Evolutionary conservation across 2,797 vertebrate genomes (phyloP).

Genomic region (Tinamus major): DNA sequence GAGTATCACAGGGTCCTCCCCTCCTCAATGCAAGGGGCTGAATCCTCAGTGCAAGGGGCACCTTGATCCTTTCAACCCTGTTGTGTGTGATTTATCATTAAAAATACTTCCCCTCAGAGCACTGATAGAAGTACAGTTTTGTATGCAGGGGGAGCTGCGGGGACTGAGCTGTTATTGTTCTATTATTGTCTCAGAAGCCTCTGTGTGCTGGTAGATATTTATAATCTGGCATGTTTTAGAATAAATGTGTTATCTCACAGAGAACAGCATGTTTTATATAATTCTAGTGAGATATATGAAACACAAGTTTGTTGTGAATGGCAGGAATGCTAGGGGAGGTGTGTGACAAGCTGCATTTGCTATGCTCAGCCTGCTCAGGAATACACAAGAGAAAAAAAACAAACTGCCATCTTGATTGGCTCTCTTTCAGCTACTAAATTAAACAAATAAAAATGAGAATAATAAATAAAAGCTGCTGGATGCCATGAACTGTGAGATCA

Average conservation of each 20-base stretch:
- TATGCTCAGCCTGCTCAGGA: not conserved
- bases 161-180: not conserved
- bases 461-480: constrained; percentile 29
- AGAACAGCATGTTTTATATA: constrained; percentile 50
- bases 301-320: not conserved
- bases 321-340: not conserved
- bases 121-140: not conserved
- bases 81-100: constrained; percentile 12
- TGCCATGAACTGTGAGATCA: not conserved
- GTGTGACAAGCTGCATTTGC: not conserved
- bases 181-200: constrained; percentile 29
- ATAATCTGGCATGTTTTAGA: constrained; percentile 54
- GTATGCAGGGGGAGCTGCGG: not conserved
- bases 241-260: constrained; percentile 46
- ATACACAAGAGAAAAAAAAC: not conserved
- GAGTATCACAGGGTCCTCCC: not conserved
- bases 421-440: constrained; percentile 1
- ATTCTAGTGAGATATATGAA: constrained; percentile 39
- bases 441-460: constrained; percentile 50
- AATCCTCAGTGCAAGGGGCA: not conserved
- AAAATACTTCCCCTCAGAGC: not conserved
- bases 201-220: constrained; percentile 57
- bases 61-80: constrained; percentile 44
- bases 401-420: not conserved
- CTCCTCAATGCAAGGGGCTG: constrained; percentile 34